Percentiles rank a stretch among this genome's conserved stretches.
phyloP scores from a whole-genome alignment of 2,888 invertebrate species.

The Pasiphila rectangulata region DNA sequence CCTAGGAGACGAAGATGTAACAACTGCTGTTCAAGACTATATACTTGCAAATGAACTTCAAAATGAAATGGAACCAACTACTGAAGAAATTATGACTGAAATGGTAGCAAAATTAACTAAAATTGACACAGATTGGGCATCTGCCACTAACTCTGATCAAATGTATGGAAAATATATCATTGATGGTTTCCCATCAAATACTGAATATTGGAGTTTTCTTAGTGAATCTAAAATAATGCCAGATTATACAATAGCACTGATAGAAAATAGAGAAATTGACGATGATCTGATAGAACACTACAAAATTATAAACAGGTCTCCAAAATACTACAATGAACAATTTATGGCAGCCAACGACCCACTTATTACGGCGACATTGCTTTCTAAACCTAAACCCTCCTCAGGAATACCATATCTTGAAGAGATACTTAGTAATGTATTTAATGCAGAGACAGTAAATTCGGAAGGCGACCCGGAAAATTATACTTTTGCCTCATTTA shows the following conservation, averaged over 20 bases:
- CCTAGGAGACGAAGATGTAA: constrained; percentile 71
- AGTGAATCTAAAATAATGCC: constrained; percentile 65
- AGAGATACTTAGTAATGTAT: constrained; percentile 22
- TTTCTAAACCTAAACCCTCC: constrained; percentile 30
- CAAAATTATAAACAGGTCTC: constrained; percentile 47
- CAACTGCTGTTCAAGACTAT: constrained; percentile 55
- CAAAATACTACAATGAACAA: constrained; percentile 53
- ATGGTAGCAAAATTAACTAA: constrained; percentile 55
- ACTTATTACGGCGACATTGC: constrained; percentile 53
- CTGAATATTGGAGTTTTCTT: constrained; percentile 72
- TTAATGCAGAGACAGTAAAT: constrained; percentile 25
- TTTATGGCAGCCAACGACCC: constrained; percentile 54
- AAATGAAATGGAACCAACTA: constrained; percentile 62
- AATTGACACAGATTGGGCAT: constrained; percentile 54
- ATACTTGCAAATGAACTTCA: constrained; percentile 63
- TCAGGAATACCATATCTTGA: constrained; percentile 34
- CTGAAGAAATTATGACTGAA: constrained; percentile 66
- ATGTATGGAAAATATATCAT: constrained; percentile 81
- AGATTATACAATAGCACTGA: constrained; percentile 79
- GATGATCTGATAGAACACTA: constrained; percentile 56
- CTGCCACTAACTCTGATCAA: constrained; percentile 43
- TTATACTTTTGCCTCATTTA: constrained; percentile 40
- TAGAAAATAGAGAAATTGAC: constrained; percentile 73
- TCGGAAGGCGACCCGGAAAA: constrained; percentile 37
- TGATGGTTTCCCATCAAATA: constrained; percentile 79